A percentile compares a stretch with the other conserved stretches of the same genome.
Evolutionary conservation across 2,797 vertebrate species (phyloP).

Genomic region (Esox lucius): DNA sequence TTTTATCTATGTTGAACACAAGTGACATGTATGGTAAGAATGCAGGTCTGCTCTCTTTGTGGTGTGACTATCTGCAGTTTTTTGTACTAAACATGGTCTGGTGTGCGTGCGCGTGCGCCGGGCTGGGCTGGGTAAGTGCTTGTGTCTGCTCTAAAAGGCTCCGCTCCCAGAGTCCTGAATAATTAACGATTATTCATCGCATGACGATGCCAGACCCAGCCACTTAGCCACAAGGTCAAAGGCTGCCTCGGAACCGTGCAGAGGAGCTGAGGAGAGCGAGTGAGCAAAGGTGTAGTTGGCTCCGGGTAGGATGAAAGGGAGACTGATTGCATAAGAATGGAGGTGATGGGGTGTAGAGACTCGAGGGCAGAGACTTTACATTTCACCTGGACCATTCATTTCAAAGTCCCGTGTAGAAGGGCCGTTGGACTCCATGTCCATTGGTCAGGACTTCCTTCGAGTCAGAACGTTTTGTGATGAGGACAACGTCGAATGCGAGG

Average conservation of each 20-base stretch:
- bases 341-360: not conserved
- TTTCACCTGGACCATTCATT: not conserved
- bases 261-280: not conserved
- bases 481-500: not conserved
- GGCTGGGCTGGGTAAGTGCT: not conserved
- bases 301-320: not conserved
- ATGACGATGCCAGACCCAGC: slow-evolving; percentile 45
- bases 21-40: too few relatives aligned
- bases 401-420: not conserved
- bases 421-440: too few relatives aligned
- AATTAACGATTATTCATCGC: slow-evolving; percentile 64
- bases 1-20: too few relatives aligned
- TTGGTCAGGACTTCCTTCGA: too few relatives aligned
- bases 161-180: slow-evolving; percentile 55
- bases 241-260: slow-evolving; percentile 12
- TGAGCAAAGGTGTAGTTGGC: not conserved
- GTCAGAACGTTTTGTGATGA: not conserved
- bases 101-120: too few relatives aligned
- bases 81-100: too few relatives aligned
- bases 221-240: slow-evolving; percentile 51
- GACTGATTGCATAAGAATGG: not conserved
- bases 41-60: too few relatives aligned
- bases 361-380: not conserved
- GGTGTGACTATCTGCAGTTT: too few relatives aligned
- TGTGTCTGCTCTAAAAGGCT: not conserved